Conservation (phyloP, 2,113 vertebrate species). For the Platanista minor region DNA sequence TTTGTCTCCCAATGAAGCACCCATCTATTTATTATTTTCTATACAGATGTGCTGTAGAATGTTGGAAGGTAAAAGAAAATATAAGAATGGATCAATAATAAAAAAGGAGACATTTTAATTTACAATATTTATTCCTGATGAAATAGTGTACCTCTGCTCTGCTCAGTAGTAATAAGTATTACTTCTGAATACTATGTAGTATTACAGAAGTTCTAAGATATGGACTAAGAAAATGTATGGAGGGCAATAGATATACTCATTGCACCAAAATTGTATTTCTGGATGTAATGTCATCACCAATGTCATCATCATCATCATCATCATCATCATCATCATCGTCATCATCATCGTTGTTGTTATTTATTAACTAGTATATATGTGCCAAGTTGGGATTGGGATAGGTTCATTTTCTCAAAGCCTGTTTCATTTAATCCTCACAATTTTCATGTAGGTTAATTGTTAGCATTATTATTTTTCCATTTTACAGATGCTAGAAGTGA, state of each 20-base stretch:
- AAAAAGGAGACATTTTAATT: not conserved
- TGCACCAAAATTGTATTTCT: not conserved
- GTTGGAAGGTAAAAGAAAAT: not conserved
- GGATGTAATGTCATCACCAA: not conserved
- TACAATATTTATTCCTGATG: not conserved
- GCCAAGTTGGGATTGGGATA: not conserved
- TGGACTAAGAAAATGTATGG: not conserved
- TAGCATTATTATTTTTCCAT: not conserved
- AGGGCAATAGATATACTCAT: not conserved
- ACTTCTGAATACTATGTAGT: not conserved
- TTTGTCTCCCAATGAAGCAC: not conserved
- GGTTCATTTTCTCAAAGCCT: not conserved
- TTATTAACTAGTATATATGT: not conserved
- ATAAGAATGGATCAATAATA: not conserved
- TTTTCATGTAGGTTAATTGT: not conserved
- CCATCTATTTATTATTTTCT: not conserved
- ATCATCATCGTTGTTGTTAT: not conserved
- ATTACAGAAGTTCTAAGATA: not conserved
- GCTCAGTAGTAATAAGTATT: not conserved
- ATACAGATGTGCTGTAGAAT: not conserved
- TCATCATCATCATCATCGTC: not conserved
- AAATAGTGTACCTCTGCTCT: not conserved
- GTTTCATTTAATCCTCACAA: not conserved
- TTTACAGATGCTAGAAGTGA: not conserved
- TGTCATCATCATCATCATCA: not conserved